Conservation (phyloP, 2,113 vertebrate species). For the Alethe diademata region DNA sequence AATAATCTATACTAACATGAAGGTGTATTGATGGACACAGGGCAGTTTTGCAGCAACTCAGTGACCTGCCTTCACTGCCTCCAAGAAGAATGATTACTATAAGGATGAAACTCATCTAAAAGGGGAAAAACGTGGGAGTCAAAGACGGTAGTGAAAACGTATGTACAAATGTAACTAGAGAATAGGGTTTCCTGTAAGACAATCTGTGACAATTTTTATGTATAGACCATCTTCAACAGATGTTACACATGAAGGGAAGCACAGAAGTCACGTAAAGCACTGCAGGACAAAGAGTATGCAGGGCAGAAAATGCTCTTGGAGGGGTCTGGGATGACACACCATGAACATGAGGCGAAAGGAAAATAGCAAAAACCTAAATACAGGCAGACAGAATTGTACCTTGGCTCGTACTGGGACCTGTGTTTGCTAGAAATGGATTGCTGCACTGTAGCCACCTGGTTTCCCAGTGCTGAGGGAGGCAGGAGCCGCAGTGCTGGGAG, state of each 20-base stretch:
- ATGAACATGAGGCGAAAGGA: background rate
- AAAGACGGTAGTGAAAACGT: background rate
- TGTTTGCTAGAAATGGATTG: background rate
- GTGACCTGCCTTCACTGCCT: background rate
- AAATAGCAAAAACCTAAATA: background rate
- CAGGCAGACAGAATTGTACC: background rate
- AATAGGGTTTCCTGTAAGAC: background rate
- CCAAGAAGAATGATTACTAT: background rate
- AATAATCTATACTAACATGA: background rate
- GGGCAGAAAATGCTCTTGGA: background rate
- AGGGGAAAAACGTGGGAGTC: background rate
- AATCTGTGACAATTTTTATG: background rate
- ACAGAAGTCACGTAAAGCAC: background rate
- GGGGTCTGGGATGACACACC: background rate
- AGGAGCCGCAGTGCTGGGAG: background rate
- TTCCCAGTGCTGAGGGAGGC: background rate
- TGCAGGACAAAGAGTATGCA: background rate
- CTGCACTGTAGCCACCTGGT: background rate
- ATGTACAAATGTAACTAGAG: background rate
- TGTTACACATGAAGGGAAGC: background rate
- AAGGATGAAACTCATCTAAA: background rate
- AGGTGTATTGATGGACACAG: background rate
- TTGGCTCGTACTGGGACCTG: background rate
- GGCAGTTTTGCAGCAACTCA: background rate
- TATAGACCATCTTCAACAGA: background rate